Base-by-base conservation (phyloP, 2,888 invertebrate species). In the Melolontha melolontha region DNA sequence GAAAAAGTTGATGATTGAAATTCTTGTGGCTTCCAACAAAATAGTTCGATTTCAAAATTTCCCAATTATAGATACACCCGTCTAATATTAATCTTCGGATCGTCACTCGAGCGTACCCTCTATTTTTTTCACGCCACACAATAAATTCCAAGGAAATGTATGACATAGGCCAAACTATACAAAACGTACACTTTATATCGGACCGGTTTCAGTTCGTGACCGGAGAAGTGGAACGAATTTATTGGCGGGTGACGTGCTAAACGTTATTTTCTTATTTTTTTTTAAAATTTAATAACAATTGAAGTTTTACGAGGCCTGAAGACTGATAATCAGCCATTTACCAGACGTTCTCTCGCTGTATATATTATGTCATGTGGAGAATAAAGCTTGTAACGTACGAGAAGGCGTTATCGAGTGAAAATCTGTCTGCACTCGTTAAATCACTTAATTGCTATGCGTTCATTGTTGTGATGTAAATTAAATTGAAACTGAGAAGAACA, bases 211-310 rank as follows among this genome's bases (percentile, higher is more conserved):
- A 12, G 27, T 57, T 57, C 57, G 42, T 44, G 57, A 42, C 44
- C 44, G 44, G 11, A 57, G 57, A 57, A 57, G 57, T 57, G 57
- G 44, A 57, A 57, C 57, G 42, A 41, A 57, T 57, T 57, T 57
- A 57, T 57, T 57, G 44, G 57, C 57, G 57, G 42, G 42, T 44
- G 57, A 57, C 42, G 57, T 57, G 27, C 42, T 57, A 44, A 44
- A 57, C 27, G 29, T 22, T 57, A 42, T 27, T 27, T 41, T 17
- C 22, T 11, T n/a, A n/a, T n/a, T 12, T 44, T 17, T 17, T 42
- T 44, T 27, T 42, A 16, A n/a, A n/a, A 57, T 42, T 57, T 42
- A 57, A 42, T 57, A 54, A 42, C 57, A 57, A 57, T 57, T 44
- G 57, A 44, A 57, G 44, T 27, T 57, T 42, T 27, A 57, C 57